Evolutionary conservation across 2,797 vertebrate species (phyloP).

Genomic region (Hyperoplus lanceolatus): DNA sequence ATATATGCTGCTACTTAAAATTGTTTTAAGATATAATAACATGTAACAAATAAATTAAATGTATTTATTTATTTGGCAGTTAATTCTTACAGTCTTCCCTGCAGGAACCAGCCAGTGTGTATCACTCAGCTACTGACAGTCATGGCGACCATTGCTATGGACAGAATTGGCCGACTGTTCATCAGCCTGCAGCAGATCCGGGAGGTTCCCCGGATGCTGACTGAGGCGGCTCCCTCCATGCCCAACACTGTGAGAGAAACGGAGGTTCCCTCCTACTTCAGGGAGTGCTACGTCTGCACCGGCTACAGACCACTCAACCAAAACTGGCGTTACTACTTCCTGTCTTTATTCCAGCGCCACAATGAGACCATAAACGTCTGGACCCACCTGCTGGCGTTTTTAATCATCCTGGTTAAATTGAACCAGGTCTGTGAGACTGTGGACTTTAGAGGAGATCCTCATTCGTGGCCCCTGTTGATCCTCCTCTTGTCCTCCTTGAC

Average conservation of each 20-base stretch:
- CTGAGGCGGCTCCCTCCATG: conserved; percentile 69
- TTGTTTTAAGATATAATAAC: background rate
- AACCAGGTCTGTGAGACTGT: conserved; percentile 77
- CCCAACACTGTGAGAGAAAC: conserved; percentile 85
- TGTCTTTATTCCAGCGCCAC: conserved; percentile 91
- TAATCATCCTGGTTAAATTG: conserved; percentile 84
- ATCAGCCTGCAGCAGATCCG: conserved; percentile 82
- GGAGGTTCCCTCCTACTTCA: conserved; percentile 88
- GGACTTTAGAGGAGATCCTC: conserved; percentile 87
- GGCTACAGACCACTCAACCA: conserved; percentile 91
- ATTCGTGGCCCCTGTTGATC: conserved; percentile 90
- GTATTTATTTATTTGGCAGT: background rate
- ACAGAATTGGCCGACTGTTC: conserved; percentile 86
- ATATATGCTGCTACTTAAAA: background rate
- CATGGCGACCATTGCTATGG: conserved; percentile 86
- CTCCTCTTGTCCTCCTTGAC: conserved; percentile 85
- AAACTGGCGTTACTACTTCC: conserved; percentile 91
- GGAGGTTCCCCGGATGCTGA: conserved; percentile 80
- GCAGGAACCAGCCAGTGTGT: conserved; percentile 24
- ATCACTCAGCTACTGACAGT: background rate
- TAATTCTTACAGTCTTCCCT: background rate
- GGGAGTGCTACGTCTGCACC: conserved; percentile 86
- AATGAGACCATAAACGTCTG: conserved; percentile 94
- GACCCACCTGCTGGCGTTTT: conserved; percentile 89
- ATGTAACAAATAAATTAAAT: too few relatives aligned